Evolutionary conservation across 2,797 vertebrate species (phyloP), one percentile per base, ranked within the genome.

Genomic region (Argya squamiceps): DNA sequence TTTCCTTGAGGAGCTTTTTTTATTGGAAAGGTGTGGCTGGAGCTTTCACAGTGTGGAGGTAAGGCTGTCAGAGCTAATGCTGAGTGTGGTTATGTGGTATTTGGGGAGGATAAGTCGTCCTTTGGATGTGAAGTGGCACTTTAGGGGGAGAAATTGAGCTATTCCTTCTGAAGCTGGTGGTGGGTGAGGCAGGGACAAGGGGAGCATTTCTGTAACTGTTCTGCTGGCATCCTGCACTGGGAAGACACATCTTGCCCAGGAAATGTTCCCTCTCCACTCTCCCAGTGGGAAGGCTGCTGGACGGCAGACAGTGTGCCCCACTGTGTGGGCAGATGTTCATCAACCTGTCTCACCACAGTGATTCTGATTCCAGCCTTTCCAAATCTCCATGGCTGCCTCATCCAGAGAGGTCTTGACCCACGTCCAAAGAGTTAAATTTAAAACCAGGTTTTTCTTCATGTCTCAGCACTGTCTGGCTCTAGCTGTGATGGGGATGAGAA

Each of bases 381-480:
- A 27, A 3, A 20, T 63, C 1, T 7, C 9, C 6, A 4, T 4
- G 47, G 24, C 43, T 49, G 18, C 64, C 32, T 69, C 7, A 9
- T 41, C 27, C 4, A 4, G 23, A 65, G 53, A 78, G 14, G 22
- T 52, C 16, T 17, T 12, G 26, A 10, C 16, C 46, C 19, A 39
- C 7, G 2, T 58, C 73, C 1, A 6, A 43, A 76, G 74, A 37
- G 84, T 91, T 92, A 78, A 75, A 78, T 89, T 79, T 47, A 15
- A 70, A 74, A 21, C 1, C 2, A 3, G 2, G 2, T 12, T 47
- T 64, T 2, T 2, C 7, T 20, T 26, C 2, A 0, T 56, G 41
- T 78, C 65, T 92, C 74, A n/a, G 65, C 26, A 15, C n/a, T 71
- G 89, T 68, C 74, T 91, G 39, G 4, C 58, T 75, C 49, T 46